Conservation (phyloP, 2,797 vertebrate genomes). For the Syncerus caffer region DNA sequence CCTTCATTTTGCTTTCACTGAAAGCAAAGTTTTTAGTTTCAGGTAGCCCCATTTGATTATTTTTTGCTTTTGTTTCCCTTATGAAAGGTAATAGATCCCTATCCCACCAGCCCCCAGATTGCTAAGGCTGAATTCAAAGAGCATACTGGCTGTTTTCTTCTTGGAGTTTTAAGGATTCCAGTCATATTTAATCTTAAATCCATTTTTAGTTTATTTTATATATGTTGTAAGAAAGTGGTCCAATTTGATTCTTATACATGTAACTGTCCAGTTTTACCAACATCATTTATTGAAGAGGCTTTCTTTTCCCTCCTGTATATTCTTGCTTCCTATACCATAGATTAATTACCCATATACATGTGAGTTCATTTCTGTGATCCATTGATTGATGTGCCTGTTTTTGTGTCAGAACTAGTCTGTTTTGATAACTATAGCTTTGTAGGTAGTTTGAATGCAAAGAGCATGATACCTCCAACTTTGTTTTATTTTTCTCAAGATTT, state of each 20-base stretch:
- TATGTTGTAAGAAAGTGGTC: not conserved
- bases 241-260: not conserved
- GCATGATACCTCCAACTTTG: not conserved
- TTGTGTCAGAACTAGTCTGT: not conserved
- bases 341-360: not conserved
- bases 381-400: not conserved
- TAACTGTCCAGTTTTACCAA: not conserved
- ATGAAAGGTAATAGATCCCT: not conserved
- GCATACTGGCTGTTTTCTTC: not conserved
- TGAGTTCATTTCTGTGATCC: not conserved
- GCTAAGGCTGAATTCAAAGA: not conserved
- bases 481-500: not conserved
- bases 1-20: too few species aligned
- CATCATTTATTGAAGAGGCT: not conserved
- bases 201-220: not conserved
- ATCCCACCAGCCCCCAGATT: not conserved
- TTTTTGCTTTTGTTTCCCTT: not conserved
- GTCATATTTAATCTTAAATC: not conserved
- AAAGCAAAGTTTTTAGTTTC: too few species aligned
- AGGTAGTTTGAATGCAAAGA: not conserved
- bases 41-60: not conserved
- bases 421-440: not conserved
- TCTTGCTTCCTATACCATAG: not conserved
- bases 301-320: not conserved
- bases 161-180: not conserved